These are phyloP conservation scores for Hydrotaea diabolus DNA, from an alignment of 2,888 invertebrate species.

Conservation along the genomic window DNA sequence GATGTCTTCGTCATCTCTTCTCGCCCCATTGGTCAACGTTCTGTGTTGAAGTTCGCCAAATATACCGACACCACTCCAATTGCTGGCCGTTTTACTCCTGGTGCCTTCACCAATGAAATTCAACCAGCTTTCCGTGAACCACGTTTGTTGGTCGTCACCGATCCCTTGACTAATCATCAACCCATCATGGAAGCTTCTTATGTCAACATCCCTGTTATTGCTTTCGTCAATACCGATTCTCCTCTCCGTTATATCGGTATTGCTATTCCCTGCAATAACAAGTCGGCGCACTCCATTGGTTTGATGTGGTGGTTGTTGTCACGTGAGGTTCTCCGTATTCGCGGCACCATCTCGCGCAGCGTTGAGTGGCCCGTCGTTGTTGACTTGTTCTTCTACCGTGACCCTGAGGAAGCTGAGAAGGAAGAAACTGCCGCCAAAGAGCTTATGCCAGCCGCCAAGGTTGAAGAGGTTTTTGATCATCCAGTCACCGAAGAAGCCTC, in stretches of 20 bases:
- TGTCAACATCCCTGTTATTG: conserved; percentile 99
- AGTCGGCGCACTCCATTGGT: conserved; percentile 97
- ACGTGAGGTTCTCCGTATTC: conserved; percentile 95
- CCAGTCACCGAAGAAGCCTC: conserved; percentile 81
- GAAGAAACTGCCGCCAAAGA: conserved; percentile 96
- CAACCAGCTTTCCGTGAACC: conserved; percentile 99
- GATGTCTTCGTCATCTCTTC: conserved; percentile 98
- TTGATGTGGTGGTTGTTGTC: conserved; percentile 99
- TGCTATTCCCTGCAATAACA: conserved; percentile 99
- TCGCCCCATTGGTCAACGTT: conserved; percentile 96
- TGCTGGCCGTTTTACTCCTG: conserved; percentile 99
- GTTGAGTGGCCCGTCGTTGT: conserved; percentile 98
- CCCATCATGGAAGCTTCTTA: conserved; percentile 99
- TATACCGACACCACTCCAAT: conserved; percentile 99
- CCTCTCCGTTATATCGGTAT: conserved; percentile 98
- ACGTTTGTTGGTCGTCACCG: conserved; percentile 96
- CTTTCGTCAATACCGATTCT: conserved; percentile 98
- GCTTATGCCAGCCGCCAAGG: conserved; percentile 77
- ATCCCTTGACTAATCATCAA: conserved; percentile 96
- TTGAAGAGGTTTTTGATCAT: conserved; percentile 81
- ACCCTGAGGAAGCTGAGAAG: conserved; percentile 99
- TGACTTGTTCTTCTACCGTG: conserved; percentile 99
- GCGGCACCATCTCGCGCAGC: conserved; percentile 95
- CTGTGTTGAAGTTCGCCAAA: conserved; percentile 98
- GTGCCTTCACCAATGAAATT: conserved; percentile 98